Conservation (phyloP, 2,113 vertebrate species). For the Rousettus leschenaultii region DNA sequence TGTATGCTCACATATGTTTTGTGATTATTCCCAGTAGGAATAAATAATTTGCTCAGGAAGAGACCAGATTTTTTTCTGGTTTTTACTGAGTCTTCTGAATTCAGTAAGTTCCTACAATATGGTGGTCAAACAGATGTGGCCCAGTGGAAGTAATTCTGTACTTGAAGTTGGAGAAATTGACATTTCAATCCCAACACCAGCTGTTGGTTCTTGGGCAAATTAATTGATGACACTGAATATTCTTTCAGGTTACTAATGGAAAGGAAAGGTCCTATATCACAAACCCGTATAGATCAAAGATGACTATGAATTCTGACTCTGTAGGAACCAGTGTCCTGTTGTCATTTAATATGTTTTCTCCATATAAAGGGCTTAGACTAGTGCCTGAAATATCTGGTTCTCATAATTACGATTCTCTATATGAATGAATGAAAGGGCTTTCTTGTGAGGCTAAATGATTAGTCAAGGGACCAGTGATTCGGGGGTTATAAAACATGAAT, state of each 20-base stretch:
- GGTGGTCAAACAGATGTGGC: neutral
- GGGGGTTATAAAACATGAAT: neutral
- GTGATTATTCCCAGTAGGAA: neutral
- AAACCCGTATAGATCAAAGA: neutral
- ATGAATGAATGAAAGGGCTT: too few species aligned
- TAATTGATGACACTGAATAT: neutral
- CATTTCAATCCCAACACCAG: neutral
- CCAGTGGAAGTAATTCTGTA: neutral
- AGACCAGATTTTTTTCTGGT: neutral
- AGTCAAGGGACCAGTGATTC: neutral
- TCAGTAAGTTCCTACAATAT: neutral
- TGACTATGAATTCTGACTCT: too few species aligned
- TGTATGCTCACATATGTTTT: neutral
- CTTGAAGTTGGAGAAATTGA: neutral
- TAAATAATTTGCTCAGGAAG: neutral
- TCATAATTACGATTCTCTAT: neutral
- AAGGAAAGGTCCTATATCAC: neutral
- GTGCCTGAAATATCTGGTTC: neutral
- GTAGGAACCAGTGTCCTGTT: neutral
- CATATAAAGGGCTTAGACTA: neutral
- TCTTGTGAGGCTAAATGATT: neutral
- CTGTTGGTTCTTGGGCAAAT: neutral
- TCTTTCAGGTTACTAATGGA: neutral
- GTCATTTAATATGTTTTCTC: neutral
- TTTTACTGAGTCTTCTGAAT: neutral